Evolutionary conservation across 2,888 invertebrate genomes (phyloP).

Genomic region (Sarcophaga variegata): DNA sequence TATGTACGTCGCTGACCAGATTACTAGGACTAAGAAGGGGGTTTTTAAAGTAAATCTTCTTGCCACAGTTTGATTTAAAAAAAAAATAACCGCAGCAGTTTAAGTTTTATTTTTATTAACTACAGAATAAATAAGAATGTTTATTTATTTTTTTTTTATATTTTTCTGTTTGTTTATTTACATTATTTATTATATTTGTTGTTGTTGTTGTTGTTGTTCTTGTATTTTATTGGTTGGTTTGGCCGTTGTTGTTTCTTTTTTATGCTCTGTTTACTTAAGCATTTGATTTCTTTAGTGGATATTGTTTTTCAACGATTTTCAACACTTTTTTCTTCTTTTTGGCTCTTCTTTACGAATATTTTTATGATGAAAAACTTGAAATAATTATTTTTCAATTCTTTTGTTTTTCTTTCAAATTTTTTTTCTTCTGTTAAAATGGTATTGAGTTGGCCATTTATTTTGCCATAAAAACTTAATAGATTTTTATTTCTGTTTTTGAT

Average conservation of each 20-base stretch:
- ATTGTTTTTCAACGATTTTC: constrained; percentile 41
- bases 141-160: too few species aligned
- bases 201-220: background rate
- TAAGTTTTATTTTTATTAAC: too few species aligned
- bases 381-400: constrained; percentile 66
- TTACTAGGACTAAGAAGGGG: too few species aligned
- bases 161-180: too few species aligned
- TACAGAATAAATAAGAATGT: too few species aligned
- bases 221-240: background rate
- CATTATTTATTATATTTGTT: constrained; percentile 1
- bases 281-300: constrained; percentile 40
- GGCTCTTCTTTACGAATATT: constrained; percentile 1
- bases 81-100: too few species aligned
- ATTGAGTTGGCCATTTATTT: background rate
- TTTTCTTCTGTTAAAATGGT: background rate
- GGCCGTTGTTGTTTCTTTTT: constrained; percentile 5
- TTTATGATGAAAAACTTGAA: constrained; percentile 56
- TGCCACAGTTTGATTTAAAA: too few species aligned
- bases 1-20: too few species aligned
- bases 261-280: constrained; percentile 54
- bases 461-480: too few species aligned
- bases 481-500: constrained; percentile 21
- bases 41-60: too few species aligned
- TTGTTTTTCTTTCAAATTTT: background rate
- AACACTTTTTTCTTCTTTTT: constrained; percentile 31